Evolutionary conservation across 2,888 invertebrate genomes (phyloP), one percentile per base, ranked within the genome.

Genomic region (Hyposoter didymator): DNA sequence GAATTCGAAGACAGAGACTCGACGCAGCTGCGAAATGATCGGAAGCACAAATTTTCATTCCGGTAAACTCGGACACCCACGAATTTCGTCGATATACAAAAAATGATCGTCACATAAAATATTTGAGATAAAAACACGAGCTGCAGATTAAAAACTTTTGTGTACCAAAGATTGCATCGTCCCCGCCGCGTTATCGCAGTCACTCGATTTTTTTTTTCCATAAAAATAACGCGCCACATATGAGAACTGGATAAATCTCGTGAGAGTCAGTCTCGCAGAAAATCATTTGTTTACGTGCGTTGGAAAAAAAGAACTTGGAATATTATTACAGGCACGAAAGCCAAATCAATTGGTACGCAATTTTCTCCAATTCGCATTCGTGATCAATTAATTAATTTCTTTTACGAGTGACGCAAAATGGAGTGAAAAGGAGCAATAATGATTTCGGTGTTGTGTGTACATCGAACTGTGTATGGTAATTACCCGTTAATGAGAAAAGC

Each of bases 401-500:
- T 39, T 39, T 39, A 28, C 3, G 12, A 28, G 59, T 1, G 5
- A 28, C 28, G 22, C 12, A 28, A 59, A 55, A 19, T 8, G 0
- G 22, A 22, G 28, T 28, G 45, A 28, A 8, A 28, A 69, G 7
- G 22, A 7, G 19, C 4, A 12, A 14, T n/a, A 43, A 67, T 67
- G 12, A 19, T 39, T 4, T 22, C 3, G 28, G 14, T 14, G n/a
- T n/a, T 14, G n/a, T 39, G 5, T 66, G 43, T 19, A 49, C 32
- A 49, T 70, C n/a, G 47, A 43, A 12, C 22, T 22, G 22, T 22
- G 22, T 55, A 1, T 28, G 8, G 4, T 28, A 59, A 82, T 75
- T 70, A 62, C 62, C 66, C 52, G 67, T 67, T 67, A 76, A 72
- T 81, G 45, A 28, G 35, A 45, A 66, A 47, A 43, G 39, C 35